phyloP scores from a whole-genome alignment of 2,888 invertebrate genomes.

The Hydraecia micacea region DNA sequence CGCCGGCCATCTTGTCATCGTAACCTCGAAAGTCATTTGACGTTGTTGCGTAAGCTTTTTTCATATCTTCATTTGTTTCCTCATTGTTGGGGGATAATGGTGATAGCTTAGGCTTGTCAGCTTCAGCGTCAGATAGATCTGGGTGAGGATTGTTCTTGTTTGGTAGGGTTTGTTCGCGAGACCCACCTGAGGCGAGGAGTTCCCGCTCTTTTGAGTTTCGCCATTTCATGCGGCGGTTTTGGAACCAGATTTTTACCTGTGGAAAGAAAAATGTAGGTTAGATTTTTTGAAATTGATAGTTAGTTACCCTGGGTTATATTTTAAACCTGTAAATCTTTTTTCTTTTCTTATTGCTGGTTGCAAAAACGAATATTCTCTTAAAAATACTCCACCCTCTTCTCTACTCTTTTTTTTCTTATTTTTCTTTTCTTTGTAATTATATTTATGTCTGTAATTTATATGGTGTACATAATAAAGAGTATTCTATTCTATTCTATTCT shows the following conservation, averaged over 20 bases:
- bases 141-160: slow-evolving; percentile 99
- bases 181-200: slow-evolving; percentile 97
- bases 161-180: slow-evolving; percentile 98
- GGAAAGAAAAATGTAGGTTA: slow-evolving; percentile 39
- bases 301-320: not conserved
- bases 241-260: slow-evolving; percentile 95
- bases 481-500: too few relatives aligned
- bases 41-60: slow-evolving; percentile 81
- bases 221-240: slow-evolving; percentile 99
- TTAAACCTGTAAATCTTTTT: too few relatives aligned
- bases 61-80: slow-evolving; percentile 77
- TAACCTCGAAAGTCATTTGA: slow-evolving; percentile 75
- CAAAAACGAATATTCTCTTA: not conserved
- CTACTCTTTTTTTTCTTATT: too few relatives aligned
- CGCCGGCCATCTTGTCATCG: slow-evolving; percentile 84
- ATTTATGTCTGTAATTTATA: too few relatives aligned
- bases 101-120: slow-evolving; percentile 93
- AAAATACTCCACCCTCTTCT: not conserved
- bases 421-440: not conserved
- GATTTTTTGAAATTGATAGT: not conserved
- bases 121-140: slow-evolving; percentile 97
- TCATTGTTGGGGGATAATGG: slow-evolving; percentile 89
- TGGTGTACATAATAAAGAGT: too few relatives aligned
- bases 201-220: slow-evolving; percentile 99
- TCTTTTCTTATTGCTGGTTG: not conserved